Evolutionary conservation across 2,888 invertebrate species (phyloP), one percentile per base, ranked within the genome.

Genomic region (Leptarthrus brevirostris): DNA sequence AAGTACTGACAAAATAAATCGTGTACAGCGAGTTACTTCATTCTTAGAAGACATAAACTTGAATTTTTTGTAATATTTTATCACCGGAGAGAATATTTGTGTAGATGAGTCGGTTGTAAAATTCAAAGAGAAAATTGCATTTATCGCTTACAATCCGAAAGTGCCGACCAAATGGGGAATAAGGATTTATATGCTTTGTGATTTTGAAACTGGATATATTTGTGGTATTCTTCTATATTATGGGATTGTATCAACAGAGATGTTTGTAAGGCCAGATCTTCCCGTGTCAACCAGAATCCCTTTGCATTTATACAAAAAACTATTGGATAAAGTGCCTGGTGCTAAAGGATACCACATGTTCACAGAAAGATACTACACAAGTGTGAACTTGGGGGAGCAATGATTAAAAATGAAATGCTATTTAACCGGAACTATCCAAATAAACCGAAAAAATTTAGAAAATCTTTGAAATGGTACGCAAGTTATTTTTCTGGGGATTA

Each of bases 311-410:
- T n/a, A n/a, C n/a, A n/a, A n/a, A n/a, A n/a, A n/a, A n/a, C n/a
- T n/a, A n/a, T n/a, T 1, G 47, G 16, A 47, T 47, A 16, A 47
- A 47, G 16, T 47, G 16, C 47, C 47, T 47, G 47, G 47, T 47
- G 16, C 44, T 47, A 4, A 47, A 14, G 47, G 47, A 47, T 47
- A 47, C 16, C 47, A 14, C 16, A 47, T 47, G 47, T 16, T 47
- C 47, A 47, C 47, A 47, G 47, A 47, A 8, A 47, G 47, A 47
- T 47, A 47, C 47, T 47, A 47, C 47, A 47, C 47, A 47, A 47
- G 16, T 47, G 6, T 47, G 47, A 47, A 47, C 47, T 47, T 47
- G n/a, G 47, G 12, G 6, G 47, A 47, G 47, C 12, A 47, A 47
- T 47, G 6, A 47, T 47, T 2, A 47, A 12, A 47, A 47, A 1